Percentiles rank a stretch among this genome's conserved stretches.
Evolutionary conservation across 2,797 vertebrate species (phyloP).

Genomic region (Labroides dimidiatus): DNA sequence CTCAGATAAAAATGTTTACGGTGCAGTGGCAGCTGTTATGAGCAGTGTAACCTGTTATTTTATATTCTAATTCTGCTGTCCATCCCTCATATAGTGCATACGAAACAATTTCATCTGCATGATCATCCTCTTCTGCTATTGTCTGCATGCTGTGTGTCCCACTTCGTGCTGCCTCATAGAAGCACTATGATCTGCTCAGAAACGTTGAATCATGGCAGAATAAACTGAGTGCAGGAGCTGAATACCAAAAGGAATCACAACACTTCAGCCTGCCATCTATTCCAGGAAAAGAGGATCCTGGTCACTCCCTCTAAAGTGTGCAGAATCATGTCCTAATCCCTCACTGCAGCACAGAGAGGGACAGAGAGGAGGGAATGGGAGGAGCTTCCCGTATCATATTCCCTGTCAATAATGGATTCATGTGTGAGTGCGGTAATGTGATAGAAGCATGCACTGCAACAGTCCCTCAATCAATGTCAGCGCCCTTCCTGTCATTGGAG

Average conservation of each 20-base stretch:
- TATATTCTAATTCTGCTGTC: conserved; percentile 27
- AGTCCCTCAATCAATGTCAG: conserved; percentile 56
- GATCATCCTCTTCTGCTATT: neutral
- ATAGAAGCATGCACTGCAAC: conserved; percentile 43
- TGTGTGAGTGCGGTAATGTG: conserved; percentile 25
- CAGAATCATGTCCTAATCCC: conserved; percentile 15
- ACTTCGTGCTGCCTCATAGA: conserved; percentile 39
- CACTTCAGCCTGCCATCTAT: neutral
- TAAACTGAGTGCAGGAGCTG: conserved; percentile 28
- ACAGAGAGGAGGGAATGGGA: neutral
- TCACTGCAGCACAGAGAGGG: neutral
- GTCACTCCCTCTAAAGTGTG: conserved; percentile 12
- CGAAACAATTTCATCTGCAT: neutral
- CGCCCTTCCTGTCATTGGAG: conserved; percentile 45
- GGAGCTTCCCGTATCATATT: conserved; percentile 29
- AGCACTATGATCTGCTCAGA: conserved; percentile 50
- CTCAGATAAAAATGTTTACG: conserved; percentile 29
- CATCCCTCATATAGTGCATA: conserved; percentile 7
- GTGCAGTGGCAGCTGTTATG: conserved; percentile 19
- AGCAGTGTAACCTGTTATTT: conserved; percentile 37
- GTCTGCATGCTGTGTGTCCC: conserved; percentile 30
- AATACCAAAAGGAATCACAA: conserved; percentile 27
- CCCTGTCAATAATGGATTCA: conserved; percentile 33
- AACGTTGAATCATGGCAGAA: conserved; percentile 56
- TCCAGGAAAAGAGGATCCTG: conserved; percentile 24